A percentile compares a stretch with the other conserved stretches of the same genome.
These are phyloP conservation scores for Telmatherina bonti DNA, from an alignment of 2,797 vertebrate species.

Conservation along the genomic window DNA sequence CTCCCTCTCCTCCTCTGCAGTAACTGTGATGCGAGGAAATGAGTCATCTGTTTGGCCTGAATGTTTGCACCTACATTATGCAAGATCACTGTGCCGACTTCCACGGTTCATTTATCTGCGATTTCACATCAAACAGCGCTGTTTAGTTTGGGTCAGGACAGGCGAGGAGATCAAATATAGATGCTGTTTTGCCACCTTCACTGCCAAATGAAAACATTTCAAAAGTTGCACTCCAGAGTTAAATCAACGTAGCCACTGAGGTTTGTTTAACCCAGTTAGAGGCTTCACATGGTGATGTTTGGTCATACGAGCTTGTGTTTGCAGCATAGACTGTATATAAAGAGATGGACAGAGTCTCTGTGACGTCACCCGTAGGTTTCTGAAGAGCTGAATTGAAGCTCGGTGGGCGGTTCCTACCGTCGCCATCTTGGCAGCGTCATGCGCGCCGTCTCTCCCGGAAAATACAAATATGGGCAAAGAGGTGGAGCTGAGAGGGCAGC, in stretches of 20 bases:
- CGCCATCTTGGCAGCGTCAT: no score
- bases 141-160: conserved; percentile 31
- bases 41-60: conserved; percentile 60
- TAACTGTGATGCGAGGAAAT: conserved; percentile 41
- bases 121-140: conserved; percentile 49
- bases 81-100: conserved; percentile 34
- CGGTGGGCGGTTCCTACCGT: no score
- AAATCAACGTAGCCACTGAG: conserved; percentile 14
- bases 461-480: no score
- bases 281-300: no score
- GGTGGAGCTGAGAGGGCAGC: no score
- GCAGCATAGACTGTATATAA: no score
- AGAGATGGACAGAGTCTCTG: no score
- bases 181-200: conserved; percentile 1
- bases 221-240: neutral
- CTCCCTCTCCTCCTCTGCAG: conserved; percentile 47
- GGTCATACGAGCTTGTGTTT: no score
- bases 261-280: no score
- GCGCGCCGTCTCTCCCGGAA: no score
- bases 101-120: conserved; percentile 25
- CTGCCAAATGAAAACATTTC: neutral
- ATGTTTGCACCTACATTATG: conserved; percentile 59
- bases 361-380: no score
- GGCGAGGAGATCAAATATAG: conserved; percentile 6
- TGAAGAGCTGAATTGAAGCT: no score